Percentiles rank a stretch among this genome's conserved stretches.
These are phyloP conservation scores for Aix galericulata DNA, from an alignment of 2,113 vertebrate species.

Conservation along the genomic window DNA sequence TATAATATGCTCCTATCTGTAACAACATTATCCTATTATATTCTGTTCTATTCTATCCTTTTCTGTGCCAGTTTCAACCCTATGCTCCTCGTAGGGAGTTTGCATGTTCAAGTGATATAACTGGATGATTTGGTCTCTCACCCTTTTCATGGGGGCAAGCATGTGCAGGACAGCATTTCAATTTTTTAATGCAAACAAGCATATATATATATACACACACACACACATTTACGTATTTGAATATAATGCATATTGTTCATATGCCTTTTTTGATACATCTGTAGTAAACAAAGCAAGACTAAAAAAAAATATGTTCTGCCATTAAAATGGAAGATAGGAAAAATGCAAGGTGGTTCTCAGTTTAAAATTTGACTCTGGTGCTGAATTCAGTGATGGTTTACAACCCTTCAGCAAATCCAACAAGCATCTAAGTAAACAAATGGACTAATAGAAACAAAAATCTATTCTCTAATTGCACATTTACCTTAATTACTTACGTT, in stretches of 20 bases:
- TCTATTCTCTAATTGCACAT: neutral
- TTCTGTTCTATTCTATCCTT: neutral
- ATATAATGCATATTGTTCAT: neutral
- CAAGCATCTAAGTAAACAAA: neutral
- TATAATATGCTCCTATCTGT: rapidly evolving
- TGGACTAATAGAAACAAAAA: neutral
- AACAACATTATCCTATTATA: neutral
- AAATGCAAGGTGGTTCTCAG: neutral
- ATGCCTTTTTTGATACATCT: neutral
- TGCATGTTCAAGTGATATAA: neutral
- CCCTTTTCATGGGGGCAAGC: neutral
- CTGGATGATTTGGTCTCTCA: neutral
- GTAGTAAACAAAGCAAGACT: neutral
- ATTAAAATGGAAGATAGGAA: neutral
- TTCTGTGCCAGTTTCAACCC: neutral
- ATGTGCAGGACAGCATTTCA: neutral
- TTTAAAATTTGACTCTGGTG: neutral
- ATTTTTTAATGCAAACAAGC: neutral
- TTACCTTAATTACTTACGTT: neutral
- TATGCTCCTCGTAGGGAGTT: neutral
- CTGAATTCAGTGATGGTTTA: neutral
- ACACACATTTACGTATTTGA: neutral
- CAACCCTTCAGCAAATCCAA: rapidly evolving
- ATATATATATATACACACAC: neutral
- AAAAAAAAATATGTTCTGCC: neutral